Evolutionary conservation across 1,140 invertebrate species (phyloP), one percentile per base, ranked within the genome.

Genomic region (Drosophila sproati): DNA sequence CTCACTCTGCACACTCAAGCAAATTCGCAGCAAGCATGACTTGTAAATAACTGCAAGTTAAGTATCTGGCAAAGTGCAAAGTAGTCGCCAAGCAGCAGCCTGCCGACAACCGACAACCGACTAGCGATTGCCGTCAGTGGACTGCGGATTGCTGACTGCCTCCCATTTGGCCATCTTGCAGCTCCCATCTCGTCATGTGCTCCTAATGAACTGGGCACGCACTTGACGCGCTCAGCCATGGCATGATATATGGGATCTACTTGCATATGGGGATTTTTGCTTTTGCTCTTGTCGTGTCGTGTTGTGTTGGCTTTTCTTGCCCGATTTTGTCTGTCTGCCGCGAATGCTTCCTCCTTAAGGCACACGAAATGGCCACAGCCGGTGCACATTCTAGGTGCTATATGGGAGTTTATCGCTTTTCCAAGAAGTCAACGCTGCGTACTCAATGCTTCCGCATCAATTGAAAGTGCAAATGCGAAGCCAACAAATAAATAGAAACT

Each of bases 61-160:
- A 91, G 83, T 91, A 91, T 91, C 88, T 91, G 88, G 88, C 88
- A 91, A 91, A 91, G 88, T 91, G 88, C 80, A 91, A 91, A 91
- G 80, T 91, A 91, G 83, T 91, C 91, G 88, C 80, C 78, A 78
- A 81, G 80, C 63, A 41, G 57, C 69, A 31, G 59, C 77, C 39
- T 48, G 59, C 56, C 43, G 20, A 20, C 76, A 63, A 55, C 61
- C 45, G 28, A n/a, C 20, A 20, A 20, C 20, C 20, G 20, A 20
- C 20, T 20, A 20, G 20, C 20, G 20, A 20, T 20, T 20, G 20
- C 20, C 20, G 20, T 20, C 20, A 20, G 20, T 20, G 20, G 20
- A 20, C 20, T 20, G 20, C 20, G 20, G 20, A 20, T 20, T 48
- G 34, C 41, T 55, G 31, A 7, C 45, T 55, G 31, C 10, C 35